A percentile compares a stretch with the other conserved stretches of the same genome.
These are phyloP conservation scores for Syndactyla subalaris DNA, from an alignment of 2,797 vertebrate genomes.

Conservation along the genomic window DNA sequence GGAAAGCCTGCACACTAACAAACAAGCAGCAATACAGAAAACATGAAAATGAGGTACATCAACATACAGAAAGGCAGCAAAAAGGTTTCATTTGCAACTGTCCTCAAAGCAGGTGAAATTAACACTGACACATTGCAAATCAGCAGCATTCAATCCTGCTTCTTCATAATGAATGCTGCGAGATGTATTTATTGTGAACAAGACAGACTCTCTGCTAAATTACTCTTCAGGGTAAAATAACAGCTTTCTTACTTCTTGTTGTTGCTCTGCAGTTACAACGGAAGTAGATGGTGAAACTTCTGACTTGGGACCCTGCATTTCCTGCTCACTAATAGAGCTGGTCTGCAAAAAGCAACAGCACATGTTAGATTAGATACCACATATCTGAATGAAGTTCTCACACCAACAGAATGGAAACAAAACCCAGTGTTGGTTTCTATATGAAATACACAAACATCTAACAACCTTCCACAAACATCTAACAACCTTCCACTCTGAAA, in stretches of 20 bases:
- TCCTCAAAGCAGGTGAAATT: slow-evolving; percentile 9
- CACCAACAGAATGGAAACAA: neutral
- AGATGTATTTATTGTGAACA: neutral
- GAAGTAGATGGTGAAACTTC: slow-evolving; percentile 81
- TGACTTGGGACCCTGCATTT: slow-evolving; percentile 76
- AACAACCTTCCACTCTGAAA: neutral
- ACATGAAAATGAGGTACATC: slow-evolving; percentile 27
- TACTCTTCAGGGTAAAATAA: slow-evolving; percentile 4
- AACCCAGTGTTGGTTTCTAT: neutral
- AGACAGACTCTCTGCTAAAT: neutral
- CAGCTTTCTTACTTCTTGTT: slow-evolving; percentile 84
- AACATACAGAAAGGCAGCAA: neutral
- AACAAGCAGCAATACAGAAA: slow-evolving; percentile 5
- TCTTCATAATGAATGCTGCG: neutral
- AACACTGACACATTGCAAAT: slow-evolving; percentile 14
- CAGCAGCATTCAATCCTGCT: neutral
- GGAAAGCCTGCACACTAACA: slow-evolving; percentile 69
- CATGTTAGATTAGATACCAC: neutral
- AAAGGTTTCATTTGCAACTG: slow-evolving; percentile 21
- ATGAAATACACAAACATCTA: neutral
- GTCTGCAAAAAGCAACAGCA: slow-evolving; percentile 77
- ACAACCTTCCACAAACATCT: neutral
- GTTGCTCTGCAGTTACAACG: slow-evolving; percentile 74
- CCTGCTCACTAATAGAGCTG: slow-evolving; percentile 84
- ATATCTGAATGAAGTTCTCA: neutral